Evolutionary conservation across 1,140 invertebrate genomes (phyloP).

Genomic region (Papilio helenus): DNA sequence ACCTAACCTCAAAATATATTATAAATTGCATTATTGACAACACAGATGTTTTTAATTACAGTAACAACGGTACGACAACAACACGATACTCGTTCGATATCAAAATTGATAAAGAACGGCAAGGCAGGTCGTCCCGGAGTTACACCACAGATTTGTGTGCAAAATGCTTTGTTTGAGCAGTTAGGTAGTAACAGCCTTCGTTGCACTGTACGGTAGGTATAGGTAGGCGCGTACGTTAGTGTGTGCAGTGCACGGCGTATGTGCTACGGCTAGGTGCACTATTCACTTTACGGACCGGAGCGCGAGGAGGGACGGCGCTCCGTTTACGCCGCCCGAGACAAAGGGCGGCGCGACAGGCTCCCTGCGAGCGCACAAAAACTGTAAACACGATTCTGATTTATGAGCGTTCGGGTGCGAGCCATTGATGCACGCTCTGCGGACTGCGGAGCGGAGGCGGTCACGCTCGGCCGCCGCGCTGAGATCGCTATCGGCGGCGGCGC

Average conservation of each 20-base stretch:
- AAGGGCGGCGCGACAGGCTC: slow-evolving; percentile 69
- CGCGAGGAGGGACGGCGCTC: slow-evolving; percentile 57
- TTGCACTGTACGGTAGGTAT: slow-evolving; percentile 65
- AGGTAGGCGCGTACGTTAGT: slow-evolving; percentile 73
- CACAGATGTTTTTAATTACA: slow-evolving; percentile 75
- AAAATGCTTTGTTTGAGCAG: slow-evolving; percentile 80
- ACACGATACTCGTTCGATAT: slow-evolving; percentile 53
- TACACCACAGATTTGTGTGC: slow-evolving; percentile 72
- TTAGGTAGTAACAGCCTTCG: slow-evolving; percentile 77
- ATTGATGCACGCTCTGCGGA: slow-evolving; percentile 62
- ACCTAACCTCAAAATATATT: slow-evolving; percentile 80
- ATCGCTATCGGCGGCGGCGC: slow-evolving; percentile 66
- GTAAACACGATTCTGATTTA: slow-evolving; percentile 77
- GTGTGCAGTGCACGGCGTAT: slow-evolving; percentile 72
- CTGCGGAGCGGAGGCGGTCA: slow-evolving; percentile 67
- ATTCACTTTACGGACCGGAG: slow-evolving; percentile 66
- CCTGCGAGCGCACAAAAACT: slow-evolving; percentile 70
- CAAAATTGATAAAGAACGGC: slow-evolving; percentile 67
- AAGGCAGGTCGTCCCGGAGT: slow-evolving; percentile 55
- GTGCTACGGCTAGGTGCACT: slow-evolving; percentile 69
- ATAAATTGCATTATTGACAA: slow-evolving; percentile 67
- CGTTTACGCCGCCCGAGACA: slow-evolving; percentile 62
- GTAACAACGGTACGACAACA: slow-evolving; percentile 63
- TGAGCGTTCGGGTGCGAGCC: slow-evolving; percentile 57
- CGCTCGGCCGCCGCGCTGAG: slow-evolving; percentile 77